Conservation (phyloP, 1,140 invertebrate genomes). For the Bombus waltoni region DNA sequence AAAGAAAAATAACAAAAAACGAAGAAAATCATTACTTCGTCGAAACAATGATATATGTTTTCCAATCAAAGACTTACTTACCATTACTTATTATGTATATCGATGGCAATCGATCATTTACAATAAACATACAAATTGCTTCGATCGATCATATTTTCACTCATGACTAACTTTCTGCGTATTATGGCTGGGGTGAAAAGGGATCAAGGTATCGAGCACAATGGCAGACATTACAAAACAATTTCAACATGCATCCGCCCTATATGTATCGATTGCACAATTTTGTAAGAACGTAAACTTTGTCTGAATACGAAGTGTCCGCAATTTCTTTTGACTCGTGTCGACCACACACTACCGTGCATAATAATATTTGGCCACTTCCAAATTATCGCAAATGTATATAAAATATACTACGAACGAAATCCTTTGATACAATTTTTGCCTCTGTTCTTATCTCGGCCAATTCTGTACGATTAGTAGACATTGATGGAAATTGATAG, state of each 20-base stretch:
- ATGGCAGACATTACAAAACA: slow-evolving; percentile 31
- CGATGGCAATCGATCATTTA: not conserved
- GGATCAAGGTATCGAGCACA: slow-evolving; percentile 39
- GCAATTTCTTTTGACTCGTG: not conserved
- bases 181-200: not conserved
- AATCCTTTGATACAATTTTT: too few species aligned
- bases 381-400: not conserved
- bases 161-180: not conserved
- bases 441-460: too few species aligned
- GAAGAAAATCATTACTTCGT: not conserved
- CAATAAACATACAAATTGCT: not conserved
- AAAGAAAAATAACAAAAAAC: not conserved
- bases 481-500: too few species aligned
- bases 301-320: slow-evolving; percentile 16
- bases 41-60: not conserved
- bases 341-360: too few species aligned
- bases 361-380: not conserved
- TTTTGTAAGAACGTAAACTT: slow-evolving; percentile 16
- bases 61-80: too few species aligned
- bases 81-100: not conserved
- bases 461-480: too few species aligned
- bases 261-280: slow-evolving; percentile 35
- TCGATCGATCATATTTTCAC: not conserved
- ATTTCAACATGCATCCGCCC: not conserved
- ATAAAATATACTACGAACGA: not conserved